phyloP scores from a whole-genome alignment of 2,113 vertebrate species.

The Sporophila hypoxantha region DNA sequence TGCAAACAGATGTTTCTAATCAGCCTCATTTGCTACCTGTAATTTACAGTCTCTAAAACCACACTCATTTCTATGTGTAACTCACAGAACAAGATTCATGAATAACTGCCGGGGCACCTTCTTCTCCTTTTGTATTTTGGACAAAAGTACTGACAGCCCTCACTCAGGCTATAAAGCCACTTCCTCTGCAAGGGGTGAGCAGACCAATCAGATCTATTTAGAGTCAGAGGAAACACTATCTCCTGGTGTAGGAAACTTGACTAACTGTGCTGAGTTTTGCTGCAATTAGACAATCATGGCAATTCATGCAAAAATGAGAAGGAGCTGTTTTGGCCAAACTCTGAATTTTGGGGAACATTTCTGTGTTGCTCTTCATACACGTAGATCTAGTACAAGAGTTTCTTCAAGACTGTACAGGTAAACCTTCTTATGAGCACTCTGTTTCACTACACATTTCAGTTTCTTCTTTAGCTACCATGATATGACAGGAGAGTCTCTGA shows the following conservation, averaged over 20 bases:
- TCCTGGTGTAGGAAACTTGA: neutral
- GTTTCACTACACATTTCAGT: neutral
- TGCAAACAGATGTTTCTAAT: neutral
- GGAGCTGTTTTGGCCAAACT: neutral
- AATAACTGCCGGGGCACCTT: neutral
- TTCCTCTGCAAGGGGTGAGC: neutral
- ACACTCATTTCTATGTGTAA: neutral
- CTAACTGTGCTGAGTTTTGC: neutral
- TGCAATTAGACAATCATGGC: neutral
- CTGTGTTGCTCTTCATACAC: neutral
- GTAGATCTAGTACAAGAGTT: neutral
- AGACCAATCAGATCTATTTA: neutral
- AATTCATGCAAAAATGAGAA: neutral
- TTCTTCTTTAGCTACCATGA: neutral
- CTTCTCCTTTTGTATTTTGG: neutral
- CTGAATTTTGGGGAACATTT: neutral
- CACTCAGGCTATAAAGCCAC: neutral
- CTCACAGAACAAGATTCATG: neutral
- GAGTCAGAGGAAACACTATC: neutral
- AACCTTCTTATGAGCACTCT: neutral
- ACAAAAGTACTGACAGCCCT: neutral
- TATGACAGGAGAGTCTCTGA: neutral
- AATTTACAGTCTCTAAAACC: neutral
- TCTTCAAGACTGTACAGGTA: neutral
- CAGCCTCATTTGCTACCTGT: neutral